These are phyloP conservation scores for Eurois occulta DNA, from an alignment of 2,888 invertebrate species.

Conservation along the genomic window DNA sequence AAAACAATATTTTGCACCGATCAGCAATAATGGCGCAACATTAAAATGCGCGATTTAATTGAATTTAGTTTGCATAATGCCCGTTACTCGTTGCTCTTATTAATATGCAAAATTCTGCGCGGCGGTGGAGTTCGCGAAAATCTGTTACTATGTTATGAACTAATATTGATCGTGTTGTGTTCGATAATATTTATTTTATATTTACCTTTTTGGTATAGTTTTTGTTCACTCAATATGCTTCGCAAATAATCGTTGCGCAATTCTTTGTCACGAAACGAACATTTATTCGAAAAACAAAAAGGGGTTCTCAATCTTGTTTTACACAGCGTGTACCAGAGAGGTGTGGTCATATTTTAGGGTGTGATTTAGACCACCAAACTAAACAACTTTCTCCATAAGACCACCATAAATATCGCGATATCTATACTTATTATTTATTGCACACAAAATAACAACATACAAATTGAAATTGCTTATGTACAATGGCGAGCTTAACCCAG, in stretches of 20 bases:
- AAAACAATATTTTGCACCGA: conserved; percentile 19
- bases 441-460: no score
- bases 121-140: conserved; percentile 20
- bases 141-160: conserved; percentile 21
- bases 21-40: conserved; percentile 21
- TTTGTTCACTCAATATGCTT: neutral
- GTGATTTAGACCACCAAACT: no score
- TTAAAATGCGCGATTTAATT: conserved; percentile 54
- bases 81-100: conserved; percentile 41
- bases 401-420: no score
- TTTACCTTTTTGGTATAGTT: neutral
- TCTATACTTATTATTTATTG: no score
- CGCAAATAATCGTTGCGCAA: neutral
- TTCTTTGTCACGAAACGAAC: no score
- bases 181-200: neutral
- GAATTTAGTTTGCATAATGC: conserved; percentile 57
- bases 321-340: no score
- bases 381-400: no score
- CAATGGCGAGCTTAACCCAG: no score
- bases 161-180: conserved; percentile 10
- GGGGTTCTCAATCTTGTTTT: no score
- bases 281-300: no score
- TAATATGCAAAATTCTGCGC: conserved; percentile 56
- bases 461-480: no score
- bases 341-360: no score